These are phyloP conservation scores for Tragopan temminckii DNA, from an alignment of 2,797 vertebrate genomes.

Conservation along the genomic window DNA sequence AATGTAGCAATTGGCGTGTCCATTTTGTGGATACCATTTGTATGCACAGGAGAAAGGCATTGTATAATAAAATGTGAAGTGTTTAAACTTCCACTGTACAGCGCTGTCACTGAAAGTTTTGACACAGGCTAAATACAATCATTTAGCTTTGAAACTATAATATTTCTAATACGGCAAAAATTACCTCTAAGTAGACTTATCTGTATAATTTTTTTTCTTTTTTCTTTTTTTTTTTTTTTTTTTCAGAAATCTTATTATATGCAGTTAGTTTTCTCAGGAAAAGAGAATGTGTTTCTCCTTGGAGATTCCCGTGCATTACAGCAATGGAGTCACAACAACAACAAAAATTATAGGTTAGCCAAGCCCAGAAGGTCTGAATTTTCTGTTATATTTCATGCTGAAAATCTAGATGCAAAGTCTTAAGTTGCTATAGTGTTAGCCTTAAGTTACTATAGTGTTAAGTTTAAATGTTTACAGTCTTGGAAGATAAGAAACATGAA, in stretches of 20 bases:
- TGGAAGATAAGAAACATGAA: slow-evolving; percentile 1
- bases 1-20: background rate
- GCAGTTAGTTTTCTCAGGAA: background rate
- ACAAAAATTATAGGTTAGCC: background rate
- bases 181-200: background rate
- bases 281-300: rapidly evolving
- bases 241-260: background rate
- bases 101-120: background rate
- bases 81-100: background rate
- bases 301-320: background rate
- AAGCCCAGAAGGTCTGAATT: background rate
- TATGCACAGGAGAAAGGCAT: background rate
- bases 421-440: background rate
- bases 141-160: background rate
- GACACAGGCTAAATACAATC: background rate
- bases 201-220: background rate
- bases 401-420: background rate
- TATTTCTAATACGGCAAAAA: background rate
- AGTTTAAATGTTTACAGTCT: background rate
- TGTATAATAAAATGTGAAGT: background rate
- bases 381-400: slow-evolving; percentile 15
- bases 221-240: background rate
- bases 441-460: background rate
- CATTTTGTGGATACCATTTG: background rate
- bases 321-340: background rate